Conservation (phyloP, 1,140 invertebrate genomes). For the Atta cephalotes region DNA sequence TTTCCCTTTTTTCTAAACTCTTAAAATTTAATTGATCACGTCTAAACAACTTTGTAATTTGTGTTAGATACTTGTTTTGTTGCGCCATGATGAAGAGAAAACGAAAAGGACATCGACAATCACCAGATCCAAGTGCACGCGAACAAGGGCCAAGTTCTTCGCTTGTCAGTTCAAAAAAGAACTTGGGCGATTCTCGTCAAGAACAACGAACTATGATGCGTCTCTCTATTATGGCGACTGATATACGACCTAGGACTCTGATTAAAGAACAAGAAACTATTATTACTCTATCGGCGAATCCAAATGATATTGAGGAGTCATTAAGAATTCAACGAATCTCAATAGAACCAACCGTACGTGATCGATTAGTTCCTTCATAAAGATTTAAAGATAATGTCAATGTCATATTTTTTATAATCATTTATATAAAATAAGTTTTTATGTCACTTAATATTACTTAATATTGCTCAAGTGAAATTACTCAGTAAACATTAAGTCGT, state of each 20-base stretch:
- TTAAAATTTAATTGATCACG: background rate
- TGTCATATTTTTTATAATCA: background rate
- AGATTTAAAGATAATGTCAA: background rate
- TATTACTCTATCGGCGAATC: slow-evolving; percentile 71
- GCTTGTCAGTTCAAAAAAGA: slow-evolving; percentile 76
- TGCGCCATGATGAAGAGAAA: slow-evolving; percentile 67
- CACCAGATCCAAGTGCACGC: slow-evolving; percentile 74
- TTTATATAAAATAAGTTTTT: slow-evolving; percentile 1
- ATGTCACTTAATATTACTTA: background rate
- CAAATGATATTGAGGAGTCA: slow-evolving; percentile 76
- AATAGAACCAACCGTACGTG: slow-evolving; percentile 5
- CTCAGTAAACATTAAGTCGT: no score
- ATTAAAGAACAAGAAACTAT: slow-evolving; percentile 79
- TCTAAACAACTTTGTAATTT: slow-evolving; percentile 43
- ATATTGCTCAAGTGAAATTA: background rate
- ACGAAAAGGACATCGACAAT: slow-evolving; percentile 67
- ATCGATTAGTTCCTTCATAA: slow-evolving; percentile 21
- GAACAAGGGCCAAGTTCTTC: slow-evolving; percentile 79
- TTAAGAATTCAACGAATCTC: slow-evolving; percentile 57
- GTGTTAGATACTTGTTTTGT: slow-evolving; percentile 80
- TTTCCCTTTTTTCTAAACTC: background rate
- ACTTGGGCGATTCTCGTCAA: slow-evolving; percentile 74
- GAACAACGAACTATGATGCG: slow-evolving; percentile 77
- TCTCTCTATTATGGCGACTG: slow-evolving; percentile 63
- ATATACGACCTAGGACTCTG: slow-evolving; percentile 46